Base-by-base conservation (phyloP, 2,888 invertebrate genomes). In the Carabus problematicus region DNA sequence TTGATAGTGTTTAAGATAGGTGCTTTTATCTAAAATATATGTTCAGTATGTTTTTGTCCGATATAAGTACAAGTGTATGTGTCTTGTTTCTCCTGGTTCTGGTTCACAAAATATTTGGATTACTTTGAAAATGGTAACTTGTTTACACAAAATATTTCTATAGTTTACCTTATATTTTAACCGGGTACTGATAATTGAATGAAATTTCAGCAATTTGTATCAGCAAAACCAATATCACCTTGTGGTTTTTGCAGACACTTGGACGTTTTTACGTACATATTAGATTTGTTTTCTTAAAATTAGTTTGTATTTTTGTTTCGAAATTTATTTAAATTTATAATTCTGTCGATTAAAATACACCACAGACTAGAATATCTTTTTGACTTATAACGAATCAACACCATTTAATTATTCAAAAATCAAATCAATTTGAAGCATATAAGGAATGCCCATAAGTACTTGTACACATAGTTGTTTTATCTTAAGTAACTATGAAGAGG, bases 81-180 rank as follows among this genome's bases (percentile, higher is more conserved):
- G 52, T 52, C 16, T 52, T 19, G 14, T 16, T 16, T 52, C 52
- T 12, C 7, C 45, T 7, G 3, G 3, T 1, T 52, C 2, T 16
- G 4, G 19, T 8, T 12, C 14, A 52, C 52, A 16, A 52, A 14
- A n/a, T 19, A 6, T 19, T 52, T 52, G 52, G 52, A 52, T 52
- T 52, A 19, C 52, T 14, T 19, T 19, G n/a, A 52, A 52, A 52
- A 52, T 52, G 52, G 52, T 52, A 52, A 52, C 19, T 52, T 19
- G 19, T 52, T 52, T 52, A 19, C 18, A 52, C 14, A 52, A 52
- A 52, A 18, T 19, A 52, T 52, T 14, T 52, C 9, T 18, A 11
- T 9, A 18, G 18, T 52, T 52, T 52, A 12, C 52, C 19, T 9
- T 11, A 18, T 3, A 18, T 18, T 52, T 52, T 52, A 52, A 11